Evolutionary conservation across 1,140 invertebrate species (phyloP).

Genomic region (Gryllus bimaculatus): DNA sequence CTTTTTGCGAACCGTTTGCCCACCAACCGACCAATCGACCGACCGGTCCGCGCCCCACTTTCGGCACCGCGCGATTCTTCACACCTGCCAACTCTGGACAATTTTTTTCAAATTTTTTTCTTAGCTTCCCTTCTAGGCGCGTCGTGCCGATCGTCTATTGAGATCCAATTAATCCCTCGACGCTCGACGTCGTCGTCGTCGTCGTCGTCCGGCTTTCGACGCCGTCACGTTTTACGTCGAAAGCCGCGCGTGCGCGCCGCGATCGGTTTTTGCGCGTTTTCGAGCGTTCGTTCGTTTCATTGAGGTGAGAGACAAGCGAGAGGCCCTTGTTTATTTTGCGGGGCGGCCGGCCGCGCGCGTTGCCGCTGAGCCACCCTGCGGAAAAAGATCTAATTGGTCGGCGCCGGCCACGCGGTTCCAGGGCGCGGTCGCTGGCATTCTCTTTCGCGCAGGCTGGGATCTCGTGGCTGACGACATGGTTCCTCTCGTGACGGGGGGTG

Average conservation of each 20-base stretch:
- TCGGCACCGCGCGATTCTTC: too few relatives aligned
- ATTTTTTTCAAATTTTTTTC: too few relatives aligned
- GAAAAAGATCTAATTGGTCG: background rate
- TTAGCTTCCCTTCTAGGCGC: too few relatives aligned
- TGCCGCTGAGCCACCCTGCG: background rate
- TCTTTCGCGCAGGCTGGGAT: too few relatives aligned
- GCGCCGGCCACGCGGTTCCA: too few relatives aligned
- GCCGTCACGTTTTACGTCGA: background rate
- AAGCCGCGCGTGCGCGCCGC: background rate
- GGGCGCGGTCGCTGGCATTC: too few relatives aligned
- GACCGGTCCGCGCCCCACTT: too few relatives aligned
- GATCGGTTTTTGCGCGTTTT: background rate
- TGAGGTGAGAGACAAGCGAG: background rate
- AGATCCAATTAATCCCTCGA: background rate
- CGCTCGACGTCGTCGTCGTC: background rate
- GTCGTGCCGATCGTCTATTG: background rate
- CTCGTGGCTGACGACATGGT: too few relatives aligned
- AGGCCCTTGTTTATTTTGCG: background rate
- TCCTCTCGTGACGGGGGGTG: too few relatives aligned
- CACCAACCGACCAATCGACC: too few relatives aligned
- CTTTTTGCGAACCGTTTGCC: too few relatives aligned
- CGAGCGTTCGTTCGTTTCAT: background rate
- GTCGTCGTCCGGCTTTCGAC: background rate
- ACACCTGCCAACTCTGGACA: too few relatives aligned
- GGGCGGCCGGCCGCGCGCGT: background rate